phyloP scores from a whole-genome alignment of 2,113 vertebrate genomes.

The Periophthalmus modestus region DNA sequence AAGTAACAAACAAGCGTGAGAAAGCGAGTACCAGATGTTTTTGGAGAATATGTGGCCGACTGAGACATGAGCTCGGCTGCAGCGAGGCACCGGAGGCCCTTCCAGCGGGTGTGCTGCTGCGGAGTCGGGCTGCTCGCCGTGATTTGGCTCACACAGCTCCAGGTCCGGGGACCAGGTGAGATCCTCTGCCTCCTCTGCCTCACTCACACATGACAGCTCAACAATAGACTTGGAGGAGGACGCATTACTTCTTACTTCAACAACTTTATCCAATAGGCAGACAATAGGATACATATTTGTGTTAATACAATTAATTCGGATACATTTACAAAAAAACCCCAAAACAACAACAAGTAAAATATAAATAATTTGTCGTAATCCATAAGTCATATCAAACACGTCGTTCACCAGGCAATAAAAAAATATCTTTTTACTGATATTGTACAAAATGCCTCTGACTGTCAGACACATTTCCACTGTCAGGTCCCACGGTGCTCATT shows the following conservation, averaged over 20 bases:
- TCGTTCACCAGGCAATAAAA: too few species aligned
- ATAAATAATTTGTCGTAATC: too few species aligned
- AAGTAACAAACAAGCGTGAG: constrained; percentile 60
- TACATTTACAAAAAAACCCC: not conserved
- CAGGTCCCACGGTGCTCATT: not conserved
- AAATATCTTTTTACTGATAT: not conserved
- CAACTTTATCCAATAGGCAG: not conserved
- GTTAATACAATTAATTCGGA: too few species aligned
- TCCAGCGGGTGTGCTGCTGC: constrained; percentile 79
- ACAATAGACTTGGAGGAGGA: not conserved
- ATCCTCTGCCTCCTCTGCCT: not conserved
- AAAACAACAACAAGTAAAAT: too few species aligned
- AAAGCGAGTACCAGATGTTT: constrained; percentile 68
- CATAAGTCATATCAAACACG: too few species aligned
- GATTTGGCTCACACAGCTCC: constrained; percentile 66
- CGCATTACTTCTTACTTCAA: not conserved
- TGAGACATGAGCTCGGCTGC: constrained; percentile 74
- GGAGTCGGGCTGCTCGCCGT: constrained; percentile 73
- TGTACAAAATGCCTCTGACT: not conserved
- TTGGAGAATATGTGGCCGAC: constrained; percentile 52
- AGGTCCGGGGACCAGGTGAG: constrained; percentile 78
- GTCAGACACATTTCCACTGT: not conserved
- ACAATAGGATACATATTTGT: too few species aligned
- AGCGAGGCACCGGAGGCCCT: constrained; percentile 71
- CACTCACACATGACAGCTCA: not conserved